These are phyloP conservation scores for Odontamblyopus rebecca DNA, from an alignment of 2,797 vertebrate genomes.

Conservation along the genomic window DNA sequence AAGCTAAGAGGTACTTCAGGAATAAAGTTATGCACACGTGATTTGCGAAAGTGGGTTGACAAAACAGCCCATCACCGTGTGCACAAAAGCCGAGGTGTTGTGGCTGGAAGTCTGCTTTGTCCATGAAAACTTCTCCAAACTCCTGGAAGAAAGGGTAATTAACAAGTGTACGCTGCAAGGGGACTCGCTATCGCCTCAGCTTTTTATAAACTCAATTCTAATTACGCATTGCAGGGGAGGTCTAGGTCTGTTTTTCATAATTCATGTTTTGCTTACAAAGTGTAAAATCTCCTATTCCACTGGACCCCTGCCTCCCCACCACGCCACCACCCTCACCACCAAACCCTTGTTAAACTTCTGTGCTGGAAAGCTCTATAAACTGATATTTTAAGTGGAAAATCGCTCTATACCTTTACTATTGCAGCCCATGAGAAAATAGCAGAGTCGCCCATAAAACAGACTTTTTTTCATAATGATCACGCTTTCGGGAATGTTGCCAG, in stretches of 20 bases:
- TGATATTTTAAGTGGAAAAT: constrained; percentile 58
- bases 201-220: constrained; percentile 47
- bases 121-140: constrained; percentile 31
- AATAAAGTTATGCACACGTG: background rate
- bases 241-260: constrained; percentile 54
- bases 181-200: constrained; percentile 10
- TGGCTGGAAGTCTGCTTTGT: constrained; percentile 30
- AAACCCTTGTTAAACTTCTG: constrained; percentile 43
- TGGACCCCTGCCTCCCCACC: constrained; percentile 19
- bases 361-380: constrained; percentile 34
- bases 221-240: constrained; percentile 53
- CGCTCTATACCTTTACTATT: constrained; percentile 50
- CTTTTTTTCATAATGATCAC: constrained; percentile 46
- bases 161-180: constrained; percentile 22
- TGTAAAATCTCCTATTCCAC: constrained; percentile 48
- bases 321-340: constrained; percentile 25
- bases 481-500: constrained; percentile 60
- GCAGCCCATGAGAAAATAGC: constrained; percentile 43
- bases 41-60: background rate
- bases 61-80: background rate
- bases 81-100: constrained; percentile 10
- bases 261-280: constrained; percentile 57
- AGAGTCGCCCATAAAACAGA: constrained; percentile 53
- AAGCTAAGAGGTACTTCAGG: background rate
- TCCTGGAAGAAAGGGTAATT: constrained; percentile 39